These are phyloP conservation scores for Petrolisthes cinctipes DNA, from an alignment of 2,888 invertebrate genomes.

Conservation along the genomic window DNA sequence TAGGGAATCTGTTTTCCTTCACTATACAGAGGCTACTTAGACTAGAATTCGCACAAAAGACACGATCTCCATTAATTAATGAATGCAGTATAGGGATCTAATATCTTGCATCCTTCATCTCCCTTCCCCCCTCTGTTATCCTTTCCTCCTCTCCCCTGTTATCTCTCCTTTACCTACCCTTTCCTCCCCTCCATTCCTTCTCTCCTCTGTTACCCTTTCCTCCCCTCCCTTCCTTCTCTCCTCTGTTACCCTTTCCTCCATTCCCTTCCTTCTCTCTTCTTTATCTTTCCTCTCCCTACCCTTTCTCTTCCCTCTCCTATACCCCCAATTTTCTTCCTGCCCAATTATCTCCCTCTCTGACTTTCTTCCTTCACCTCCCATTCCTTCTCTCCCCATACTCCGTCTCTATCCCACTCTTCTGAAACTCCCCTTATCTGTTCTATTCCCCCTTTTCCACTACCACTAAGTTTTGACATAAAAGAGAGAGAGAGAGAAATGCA, in stretches of 20 bases:
- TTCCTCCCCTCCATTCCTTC: not conserved
- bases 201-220: no score
- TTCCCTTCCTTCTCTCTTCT: not conserved
- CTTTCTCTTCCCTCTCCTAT: not conserved
- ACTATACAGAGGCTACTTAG: no score
- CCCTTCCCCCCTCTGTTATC: not conserved
- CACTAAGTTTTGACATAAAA: not conserved
- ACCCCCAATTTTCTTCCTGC: no score
- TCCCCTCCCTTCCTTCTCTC: no score
- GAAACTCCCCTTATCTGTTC: no score
- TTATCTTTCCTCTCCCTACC: not conserved
- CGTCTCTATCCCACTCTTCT: no score
- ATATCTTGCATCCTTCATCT: no score
- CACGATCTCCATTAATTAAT: no score
- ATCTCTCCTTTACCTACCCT: conserved; percentile 21
- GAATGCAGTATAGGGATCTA: no score
- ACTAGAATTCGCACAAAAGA: no score
- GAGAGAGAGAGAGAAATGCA: not conserved
- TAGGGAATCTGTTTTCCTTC: not conserved
- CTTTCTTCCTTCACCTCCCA: not conserved
- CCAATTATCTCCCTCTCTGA: not conserved
- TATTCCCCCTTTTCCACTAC: not conserved
- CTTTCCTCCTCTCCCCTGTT: not conserved
- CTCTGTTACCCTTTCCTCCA: no score
- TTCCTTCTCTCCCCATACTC: not conserved